Evolutionary conservation across 2,888 invertebrate species (phyloP), one percentile per base, ranked within the genome.

Genomic region (Drosophila imparisetae): DNA sequence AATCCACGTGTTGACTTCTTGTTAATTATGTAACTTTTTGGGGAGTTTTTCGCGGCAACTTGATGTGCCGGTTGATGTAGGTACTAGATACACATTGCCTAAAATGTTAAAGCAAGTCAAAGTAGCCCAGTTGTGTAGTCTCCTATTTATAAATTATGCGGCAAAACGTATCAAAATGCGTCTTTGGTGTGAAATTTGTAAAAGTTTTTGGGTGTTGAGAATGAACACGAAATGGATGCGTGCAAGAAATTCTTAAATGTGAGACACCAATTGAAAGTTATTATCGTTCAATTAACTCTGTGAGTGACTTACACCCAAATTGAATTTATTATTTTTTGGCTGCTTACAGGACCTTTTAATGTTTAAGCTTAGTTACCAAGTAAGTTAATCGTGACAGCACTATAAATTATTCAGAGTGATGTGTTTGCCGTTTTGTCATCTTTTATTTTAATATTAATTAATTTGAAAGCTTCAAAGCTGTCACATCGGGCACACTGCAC

Each of bases 1-100:
- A 78, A 88, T 86, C 77, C 89, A 86, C 75, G 72, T 84, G 89
- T 75, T 84, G 75, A 67, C 77, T 76, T 58, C 73, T 48, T 77
- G 84, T 89, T 85, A 85, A 85, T 85, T 83, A 86, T 85, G 81
- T 72, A 74, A 78, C 81, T 84, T 81, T 83, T 81, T 66, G 58
- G 72, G 70, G 30, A 65, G 40, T 54, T 60, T 66, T 66, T 50
- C 53, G 24, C 54, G 60, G 60, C 83, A 64, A 69, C 68, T 72
- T 86, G 74, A 75, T 73, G 50, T 58, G 61, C 54, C 48, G 53
- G 52, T 54, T 74, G 72, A 71, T 71, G 49, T 66, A 63, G 66
- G 42, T 64, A 57, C 29, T n/a, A 45, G 49, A 36, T 24, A 66
- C 60, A 64, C 66, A 70, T 68, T 61, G 55, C 75, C 64, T 77